Base-by-base conservation (phyloP, 2,113 vertebrate species). In the Forbesichthys agassizii region DNA sequence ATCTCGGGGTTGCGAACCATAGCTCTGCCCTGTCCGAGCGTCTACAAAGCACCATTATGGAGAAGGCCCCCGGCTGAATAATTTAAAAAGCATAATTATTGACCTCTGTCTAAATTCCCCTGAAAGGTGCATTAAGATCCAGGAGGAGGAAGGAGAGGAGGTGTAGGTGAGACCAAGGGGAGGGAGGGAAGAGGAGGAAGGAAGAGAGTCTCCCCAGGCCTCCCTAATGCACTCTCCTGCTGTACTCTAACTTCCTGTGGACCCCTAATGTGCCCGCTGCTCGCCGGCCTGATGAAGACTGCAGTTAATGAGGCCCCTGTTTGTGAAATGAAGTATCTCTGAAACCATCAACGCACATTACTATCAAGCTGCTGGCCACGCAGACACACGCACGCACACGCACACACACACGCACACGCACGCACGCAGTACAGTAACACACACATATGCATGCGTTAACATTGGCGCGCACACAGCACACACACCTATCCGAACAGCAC, bases 21-120 rank as follows among this genome's bases (percentile, higher is more conserved):
- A 81, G 80, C 82, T 27, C 2, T 84, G 88, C 84, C 76, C 75
- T 87, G 90, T 91, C 89, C 90, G 83, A 92, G 88, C 80, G 70
- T 92, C 90, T 94, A 92, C 92, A 92, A 94, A 93, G 91, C 90
- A 90, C 92, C 92, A 93, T 93, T 93, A 93, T 86, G 89, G 70
- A 88, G 80, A 87, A 85, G 91, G 27, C 27, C 27, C 84, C 86
- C 70, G 81, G 85, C 89, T 94, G 91, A 94, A 94, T 93, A 91
- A 94, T 94, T 91, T 93, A 93, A 91, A 92, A 92, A 90, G 89
- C 86, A 91, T 93, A 91, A 92, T 92, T 93, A 93, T 92, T 92
- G 92, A 94, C 92, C 91, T 90, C 89, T 91, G 87, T 93, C 87
- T 83, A 80, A 91, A 93, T 93, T 93, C 91, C 88, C 92, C 84